phyloP scores from a whole-genome alignment of 1,140 invertebrate species.

The Papilio helenus region DNA sequence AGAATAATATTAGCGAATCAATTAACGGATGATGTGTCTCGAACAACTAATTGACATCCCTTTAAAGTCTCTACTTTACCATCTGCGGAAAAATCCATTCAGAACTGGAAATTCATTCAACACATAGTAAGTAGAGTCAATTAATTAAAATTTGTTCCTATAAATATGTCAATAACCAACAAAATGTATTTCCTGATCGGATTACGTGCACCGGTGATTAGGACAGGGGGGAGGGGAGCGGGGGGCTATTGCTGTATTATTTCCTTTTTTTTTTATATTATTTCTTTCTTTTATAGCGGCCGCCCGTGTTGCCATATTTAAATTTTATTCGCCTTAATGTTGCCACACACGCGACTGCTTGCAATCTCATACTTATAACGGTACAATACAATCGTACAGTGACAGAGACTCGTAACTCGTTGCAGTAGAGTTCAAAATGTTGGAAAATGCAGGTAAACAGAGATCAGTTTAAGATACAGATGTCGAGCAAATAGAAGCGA shows the following conservation, averaged over 20 bases:
- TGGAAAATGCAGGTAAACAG: conserved; percentile 25
- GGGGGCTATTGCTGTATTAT: conserved; percentile 47
- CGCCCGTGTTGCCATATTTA: conserved; percentile 78
- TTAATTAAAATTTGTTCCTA: not conserved
- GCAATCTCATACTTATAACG: conserved; percentile 75
- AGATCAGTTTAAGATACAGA: conserved; percentile 59
- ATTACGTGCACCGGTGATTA: conserved; percentile 20
- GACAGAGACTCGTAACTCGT: conserved; percentile 35
- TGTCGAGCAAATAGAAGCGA: conserved; percentile 75
- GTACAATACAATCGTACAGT: conserved; percentile 43
- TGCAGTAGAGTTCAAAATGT: conserved; percentile 45
- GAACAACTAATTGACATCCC: not conserved
- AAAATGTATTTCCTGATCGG: conserved; percentile 16
- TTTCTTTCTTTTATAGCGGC: conserved; percentile 73
- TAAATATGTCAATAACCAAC: conserved; percentile 5
- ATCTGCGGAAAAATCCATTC: too few species aligned
- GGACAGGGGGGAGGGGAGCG: not conserved
- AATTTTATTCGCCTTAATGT: conserved; percentile 82
- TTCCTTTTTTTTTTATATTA: conserved; percentile 70
- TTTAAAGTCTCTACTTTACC: too few species aligned
- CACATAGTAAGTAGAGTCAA: too few species aligned
- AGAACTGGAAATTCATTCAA: too few species aligned
- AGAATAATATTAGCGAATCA: not conserved
- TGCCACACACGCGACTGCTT: conserved; percentile 74
- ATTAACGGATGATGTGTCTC: not conserved